A percentile compares a stretch with the other conserved stretches of the same genome.
phyloP scores from a whole-genome alignment of 1,140 invertebrate species.

The Delia radicum region DNA sequence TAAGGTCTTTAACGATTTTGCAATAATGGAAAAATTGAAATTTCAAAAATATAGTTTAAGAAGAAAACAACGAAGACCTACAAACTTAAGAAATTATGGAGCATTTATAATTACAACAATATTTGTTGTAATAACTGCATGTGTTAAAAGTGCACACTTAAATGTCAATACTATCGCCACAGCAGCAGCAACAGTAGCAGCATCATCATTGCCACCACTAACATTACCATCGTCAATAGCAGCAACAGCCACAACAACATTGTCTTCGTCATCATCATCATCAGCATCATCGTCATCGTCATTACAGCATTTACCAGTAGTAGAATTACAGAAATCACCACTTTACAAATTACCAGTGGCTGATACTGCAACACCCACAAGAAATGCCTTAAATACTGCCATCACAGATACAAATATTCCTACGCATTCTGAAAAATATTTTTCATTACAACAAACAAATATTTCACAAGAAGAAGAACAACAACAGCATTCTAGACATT shows the following conservation, averaged over 20 bases:
- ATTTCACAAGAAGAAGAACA: background rate
- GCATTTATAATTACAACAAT: constrained; percentile 38
- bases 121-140: constrained; percentile 45
- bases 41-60: constrained; percentile 31
- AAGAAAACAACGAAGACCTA: constrained; percentile 7
- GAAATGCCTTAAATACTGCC: constrained; percentile 20
- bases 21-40: constrained; percentile 11
- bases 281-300: background rate
- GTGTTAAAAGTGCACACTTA: constrained; percentile 44
- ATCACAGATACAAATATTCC: background rate
- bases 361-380: background rate
- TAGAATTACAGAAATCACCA: background rate
- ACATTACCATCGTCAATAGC: background rate
- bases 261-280: background rate
- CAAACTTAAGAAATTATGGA: constrained; percentile 42
- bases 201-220: background rate
- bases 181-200: background rate
- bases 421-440: background rate
- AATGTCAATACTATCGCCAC: constrained; percentile 29
- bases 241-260: background rate
- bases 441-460: constrained; percentile 17
- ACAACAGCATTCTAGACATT: background rate
- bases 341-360: background rate
- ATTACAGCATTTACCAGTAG: background rate
- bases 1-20: background rate